phyloP scores from a whole-genome alignment of 2,797 vertebrate genomes.

The Syndactyla subalaris region DNA sequence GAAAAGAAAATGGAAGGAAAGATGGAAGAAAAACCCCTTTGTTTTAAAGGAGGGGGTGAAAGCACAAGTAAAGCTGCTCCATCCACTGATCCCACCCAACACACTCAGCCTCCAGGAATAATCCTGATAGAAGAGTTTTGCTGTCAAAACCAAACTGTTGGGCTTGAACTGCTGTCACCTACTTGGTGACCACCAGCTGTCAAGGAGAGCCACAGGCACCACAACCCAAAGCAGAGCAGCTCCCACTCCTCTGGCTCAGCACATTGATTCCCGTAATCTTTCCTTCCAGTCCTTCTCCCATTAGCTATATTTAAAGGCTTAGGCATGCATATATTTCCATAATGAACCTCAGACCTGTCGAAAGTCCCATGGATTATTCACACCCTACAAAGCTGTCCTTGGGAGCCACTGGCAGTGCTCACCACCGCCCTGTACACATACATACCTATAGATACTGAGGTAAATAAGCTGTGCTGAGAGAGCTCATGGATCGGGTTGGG shows the following conservation, averaged over 20 bases:
- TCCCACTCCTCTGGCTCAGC: background rate
- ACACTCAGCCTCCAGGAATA: too few relatives aligned
- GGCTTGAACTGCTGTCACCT: background rate
- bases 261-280: background rate
- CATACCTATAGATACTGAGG: rapidly evolving
- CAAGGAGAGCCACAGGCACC: rapidly evolving
- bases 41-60: background rate
- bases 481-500: background rate
- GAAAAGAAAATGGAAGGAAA: background rate
- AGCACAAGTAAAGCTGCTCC: rapidly evolving
- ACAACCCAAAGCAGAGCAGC: background rate
- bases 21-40: background rate
- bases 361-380: background rate
- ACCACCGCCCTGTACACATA: rapidly evolving
- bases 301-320: constrained; percentile 39
- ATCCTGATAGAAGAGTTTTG: background rate
- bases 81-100: background rate
- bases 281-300: constrained; percentile 8
- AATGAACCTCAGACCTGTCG: constrained; percentile 24
- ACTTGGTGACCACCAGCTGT: background rate
- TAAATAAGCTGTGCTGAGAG: background rate
- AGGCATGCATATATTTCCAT: constrained; percentile 28
- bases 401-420: background rate
- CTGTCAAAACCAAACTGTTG: background rate
- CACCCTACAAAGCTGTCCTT: background rate